These are phyloP conservation scores for Orchesella cincta DNA, from an alignment of 1,140 invertebrate genomes.

Conservation along the genomic window DNA sequence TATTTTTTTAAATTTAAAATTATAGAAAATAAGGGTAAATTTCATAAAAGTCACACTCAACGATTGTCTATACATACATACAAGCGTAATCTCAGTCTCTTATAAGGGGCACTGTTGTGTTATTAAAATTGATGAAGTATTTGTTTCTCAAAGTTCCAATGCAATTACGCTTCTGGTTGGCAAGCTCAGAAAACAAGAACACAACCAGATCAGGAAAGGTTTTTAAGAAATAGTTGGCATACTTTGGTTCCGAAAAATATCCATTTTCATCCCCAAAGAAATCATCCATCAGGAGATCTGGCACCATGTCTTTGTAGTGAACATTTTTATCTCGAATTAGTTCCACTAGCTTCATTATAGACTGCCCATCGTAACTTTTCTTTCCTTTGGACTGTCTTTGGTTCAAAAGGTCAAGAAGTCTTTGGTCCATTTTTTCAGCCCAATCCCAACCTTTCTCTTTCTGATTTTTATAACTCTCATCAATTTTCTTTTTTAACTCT, in stretches of 20 bases:
- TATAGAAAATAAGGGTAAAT: too few species aligned
- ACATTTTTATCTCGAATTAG: background rate
- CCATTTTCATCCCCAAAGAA: background rate
- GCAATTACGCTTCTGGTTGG: background rate
- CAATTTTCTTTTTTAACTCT: background rate
- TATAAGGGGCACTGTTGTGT: too few species aligned
- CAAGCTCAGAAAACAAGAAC: background rate
- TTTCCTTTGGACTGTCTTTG: background rate
- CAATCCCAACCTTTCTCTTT: background rate
- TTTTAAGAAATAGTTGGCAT: background rate
- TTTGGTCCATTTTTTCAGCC: too few species aligned
- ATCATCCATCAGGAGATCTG: background rate
- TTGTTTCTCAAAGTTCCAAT: background rate
- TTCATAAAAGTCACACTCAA: too few species aligned
- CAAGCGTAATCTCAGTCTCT: too few species aligned
- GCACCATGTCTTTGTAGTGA: background rate
- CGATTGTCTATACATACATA: too few species aligned
- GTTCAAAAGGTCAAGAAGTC: background rate
- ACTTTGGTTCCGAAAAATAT: background rate
- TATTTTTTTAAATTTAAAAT: too few species aligned
- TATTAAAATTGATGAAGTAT: background rate
- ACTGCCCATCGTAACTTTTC: background rate
- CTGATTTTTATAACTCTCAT: background rate
- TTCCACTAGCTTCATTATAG: background rate
- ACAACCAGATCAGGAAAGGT: background rate